These are phyloP conservation scores for Sapayoa aenigma DNA, from an alignment of 2,113 vertebrate genomes.

Conservation along the genomic window DNA sequence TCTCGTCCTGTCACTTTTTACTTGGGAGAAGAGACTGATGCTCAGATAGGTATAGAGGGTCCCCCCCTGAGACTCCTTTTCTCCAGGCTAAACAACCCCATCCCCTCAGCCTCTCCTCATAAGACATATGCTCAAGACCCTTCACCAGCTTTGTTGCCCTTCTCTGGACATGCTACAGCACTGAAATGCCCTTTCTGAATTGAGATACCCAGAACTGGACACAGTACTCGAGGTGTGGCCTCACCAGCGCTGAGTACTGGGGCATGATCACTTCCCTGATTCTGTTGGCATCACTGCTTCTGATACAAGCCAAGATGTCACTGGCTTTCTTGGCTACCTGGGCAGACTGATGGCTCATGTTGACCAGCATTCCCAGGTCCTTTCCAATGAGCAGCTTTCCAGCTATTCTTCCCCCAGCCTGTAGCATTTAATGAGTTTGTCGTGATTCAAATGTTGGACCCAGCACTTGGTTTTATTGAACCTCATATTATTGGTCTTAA, in stretches of 20 bases:
- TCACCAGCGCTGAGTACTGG: rapidly evolving
- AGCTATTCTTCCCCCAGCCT: background rate
- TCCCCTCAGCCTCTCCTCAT: background rate
- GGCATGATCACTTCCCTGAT: background rate
- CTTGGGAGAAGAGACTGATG: background rate
- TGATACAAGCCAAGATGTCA: background rate
- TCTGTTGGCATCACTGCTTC: rapidly evolving
- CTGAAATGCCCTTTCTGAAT: background rate
- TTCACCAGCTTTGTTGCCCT: background rate
- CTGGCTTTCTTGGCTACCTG: background rate
- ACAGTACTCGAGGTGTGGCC: background rate
- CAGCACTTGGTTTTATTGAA: too few relatives aligned
- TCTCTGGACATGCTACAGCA: background rate
- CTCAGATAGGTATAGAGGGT: rapidly evolving
- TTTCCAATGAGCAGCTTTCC: background rate
- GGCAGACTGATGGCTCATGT: background rate
- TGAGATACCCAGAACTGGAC: background rate
- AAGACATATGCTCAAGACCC: background rate
- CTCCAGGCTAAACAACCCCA: background rate
- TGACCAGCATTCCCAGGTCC: background rate
- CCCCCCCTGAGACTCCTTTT: background rate
- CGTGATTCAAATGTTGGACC: background rate
- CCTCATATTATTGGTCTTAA: background rate
- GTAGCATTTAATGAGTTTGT: rapidly evolving
- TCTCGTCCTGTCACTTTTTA: background rate